A percentile compares a stretch with the other conserved stretches of the same genome.
Evolutionary conservation across 2,888 invertebrate genomes (phyloP).

Genomic region (Lingula anatina): DNA sequence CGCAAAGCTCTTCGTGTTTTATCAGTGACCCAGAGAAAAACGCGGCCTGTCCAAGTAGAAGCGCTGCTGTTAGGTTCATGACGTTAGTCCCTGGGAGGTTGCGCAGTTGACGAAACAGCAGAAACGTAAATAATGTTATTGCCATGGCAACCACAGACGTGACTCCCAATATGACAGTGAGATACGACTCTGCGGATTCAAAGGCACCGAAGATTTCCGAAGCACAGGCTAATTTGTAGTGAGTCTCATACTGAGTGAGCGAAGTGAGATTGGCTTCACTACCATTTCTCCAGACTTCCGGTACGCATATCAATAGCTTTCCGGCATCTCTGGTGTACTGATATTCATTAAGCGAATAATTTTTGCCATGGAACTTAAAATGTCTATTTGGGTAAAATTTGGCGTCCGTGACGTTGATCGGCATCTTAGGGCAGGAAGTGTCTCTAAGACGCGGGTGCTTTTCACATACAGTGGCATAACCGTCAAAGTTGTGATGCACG

Average conservation of each 20-base stretch:
- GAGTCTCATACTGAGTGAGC: too few species aligned
- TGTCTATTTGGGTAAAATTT: constrained; percentile 16
- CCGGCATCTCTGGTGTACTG: constrained; percentile 17
- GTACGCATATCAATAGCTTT: constrained; percentile 25
- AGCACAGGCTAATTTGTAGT: too few species aligned
- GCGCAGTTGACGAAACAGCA: constrained; percentile 36
- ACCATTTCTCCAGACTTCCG: constrained; percentile 1
- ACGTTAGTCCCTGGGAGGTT: constrained; percentile 51
- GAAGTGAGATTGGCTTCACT: background rate
- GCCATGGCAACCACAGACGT: constrained; percentile 40
- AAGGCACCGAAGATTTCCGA: constrained; percentile 16
- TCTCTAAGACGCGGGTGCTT: constrained; percentile 23
- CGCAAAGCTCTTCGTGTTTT: constrained; percentile 24
- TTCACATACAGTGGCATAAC: constrained; percentile 30
- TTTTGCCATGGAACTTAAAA: constrained; percentile 18
- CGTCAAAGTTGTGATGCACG: constrained; percentile 12
- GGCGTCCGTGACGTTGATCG: constrained; percentile 19
- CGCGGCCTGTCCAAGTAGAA: constrained; percentile 42
- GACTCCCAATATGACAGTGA: constrained; percentile 28
- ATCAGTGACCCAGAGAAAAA: constrained; percentile 23
- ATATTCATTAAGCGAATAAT: constrained; percentile 23
- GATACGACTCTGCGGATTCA: constrained; percentile 22
- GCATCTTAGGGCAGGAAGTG: constrained; percentile 21
- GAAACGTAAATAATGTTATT: constrained; percentile 43
- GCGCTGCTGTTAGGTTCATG: constrained; percentile 44